Evolutionary conservation across 1,140 invertebrate species (phyloP), one percentile per base, ranked within the genome.

Genomic region (Homarus americanus): DNA sequence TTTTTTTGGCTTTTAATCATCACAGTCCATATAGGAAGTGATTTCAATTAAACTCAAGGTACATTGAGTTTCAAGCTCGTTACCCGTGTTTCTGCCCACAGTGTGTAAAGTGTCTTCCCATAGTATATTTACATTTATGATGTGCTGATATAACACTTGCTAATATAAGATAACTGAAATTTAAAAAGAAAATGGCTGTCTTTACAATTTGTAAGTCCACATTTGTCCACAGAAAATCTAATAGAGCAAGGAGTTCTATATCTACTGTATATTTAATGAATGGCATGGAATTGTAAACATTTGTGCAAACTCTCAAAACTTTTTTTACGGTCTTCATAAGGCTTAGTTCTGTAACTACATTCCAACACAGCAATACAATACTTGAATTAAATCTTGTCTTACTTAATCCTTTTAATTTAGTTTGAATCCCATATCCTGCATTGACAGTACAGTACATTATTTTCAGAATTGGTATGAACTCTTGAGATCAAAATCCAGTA

Each of bases 351-450:
- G 63, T 69, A 69, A 69, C 12, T 5, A 49, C 63, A 69, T 69
- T 69, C 63, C 63, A 69, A 69, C 63, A 28, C n/a, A 32, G 63
- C 63, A 69, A 69, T 69, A 69, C 63, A 69, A 9, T 69, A 69
- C 28, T 69, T 69, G 5, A 69, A 69, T 32, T 32, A 9, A 69
- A 69, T 32, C 2, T 12, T 24, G n/a, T 69, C 28, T 69, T 24
- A 69, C 9, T 69, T 69, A 32, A 69, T 69, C 63, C 63, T 69
- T 63, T 3, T 15, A 10, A 0, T 49, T 10, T 49, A 49, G 7
- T 49, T 49, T 49, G 0, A 49, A 10, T 10, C 15, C 44, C 15
- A 15, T 15, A 10, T 49, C 44, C 9, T 15, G 7, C 44, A 49
- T 10, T 49, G 20, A 20, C 20, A 58, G 20, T 20, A 58, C 53